Conservation (phyloP, 2,113 vertebrate species). For the Saguinus imperator region DNA sequence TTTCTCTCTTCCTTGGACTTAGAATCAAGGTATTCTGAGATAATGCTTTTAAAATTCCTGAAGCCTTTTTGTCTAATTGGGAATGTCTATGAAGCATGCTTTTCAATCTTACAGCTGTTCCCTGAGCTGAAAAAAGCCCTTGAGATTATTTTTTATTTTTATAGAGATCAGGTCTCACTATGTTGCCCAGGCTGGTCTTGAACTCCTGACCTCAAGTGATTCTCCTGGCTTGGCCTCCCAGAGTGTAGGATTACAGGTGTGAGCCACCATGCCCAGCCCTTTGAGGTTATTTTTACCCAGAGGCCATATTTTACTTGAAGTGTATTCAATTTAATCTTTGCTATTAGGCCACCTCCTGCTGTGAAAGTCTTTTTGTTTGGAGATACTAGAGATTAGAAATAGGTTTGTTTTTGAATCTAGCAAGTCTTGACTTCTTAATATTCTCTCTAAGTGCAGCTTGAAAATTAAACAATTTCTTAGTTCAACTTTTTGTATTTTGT, state of each 20-base stretch:
- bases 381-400: neutral
- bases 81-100: neutral
- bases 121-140: neutral
- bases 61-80: neutral
- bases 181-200: too few relatives aligned
- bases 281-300: slow-evolving; percentile 5
- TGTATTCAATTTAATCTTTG: neutral
- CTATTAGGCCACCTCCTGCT: neutral
- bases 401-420: slow-evolving; percentile 26
- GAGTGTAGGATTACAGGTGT: too few relatives aligned
- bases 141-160: neutral
- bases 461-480: neutral
- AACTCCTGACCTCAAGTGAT: too few relatives aligned
- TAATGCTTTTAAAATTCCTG: neutral
- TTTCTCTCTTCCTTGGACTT: neutral
- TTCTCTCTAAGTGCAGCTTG: neutral
- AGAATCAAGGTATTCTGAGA: neutral
- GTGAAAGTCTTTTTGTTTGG: neutral
- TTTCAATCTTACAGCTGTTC: neutral
- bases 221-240: too few relatives aligned
- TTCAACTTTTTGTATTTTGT: neutral
- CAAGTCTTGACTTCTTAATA: neutral
- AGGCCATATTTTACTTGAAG: neutral
- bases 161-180: too few relatives aligned
- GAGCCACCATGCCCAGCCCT: too few relatives aligned